These are phyloP conservation scores for Falco cherrug DNA, from an alignment of 2,797 vertebrate species.

Conservation along the genomic window DNA sequence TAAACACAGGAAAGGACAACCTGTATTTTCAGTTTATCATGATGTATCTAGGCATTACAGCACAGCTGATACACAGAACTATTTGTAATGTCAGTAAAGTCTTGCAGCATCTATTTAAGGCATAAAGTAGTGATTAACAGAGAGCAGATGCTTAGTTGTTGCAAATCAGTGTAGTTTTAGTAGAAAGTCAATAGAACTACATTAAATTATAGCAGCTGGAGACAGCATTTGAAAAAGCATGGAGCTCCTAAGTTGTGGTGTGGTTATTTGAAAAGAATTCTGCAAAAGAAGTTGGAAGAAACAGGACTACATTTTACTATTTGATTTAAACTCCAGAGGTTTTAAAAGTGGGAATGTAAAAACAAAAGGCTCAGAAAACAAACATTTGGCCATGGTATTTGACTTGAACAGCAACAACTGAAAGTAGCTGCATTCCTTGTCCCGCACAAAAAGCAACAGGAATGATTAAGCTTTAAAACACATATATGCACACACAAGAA, in stretches of 20 bases:
- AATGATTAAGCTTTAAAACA: constrained; percentile 43
- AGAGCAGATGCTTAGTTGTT: not conserved
- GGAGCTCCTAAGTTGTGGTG: not conserved
- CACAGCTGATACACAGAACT: not conserved
- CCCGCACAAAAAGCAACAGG: not conserved
- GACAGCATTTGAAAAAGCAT: not conserved
- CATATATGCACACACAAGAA: not conserved
- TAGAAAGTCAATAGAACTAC: not conserved
- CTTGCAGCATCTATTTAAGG: not conserved
- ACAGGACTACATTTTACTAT: not conserved
- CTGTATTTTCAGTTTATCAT: not conserved
- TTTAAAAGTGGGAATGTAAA: not conserved
- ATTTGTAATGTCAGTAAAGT: not conserved
- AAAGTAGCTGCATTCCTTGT: not conserved
- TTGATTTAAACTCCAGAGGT: not conserved
- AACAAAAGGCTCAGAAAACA: constrained; percentile 19
- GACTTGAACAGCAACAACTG: not conserved
- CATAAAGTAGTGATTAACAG: not conserved
- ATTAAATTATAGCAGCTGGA: not conserved
- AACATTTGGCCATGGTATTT: constrained; percentile 20
- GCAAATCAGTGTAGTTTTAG: not conserved
- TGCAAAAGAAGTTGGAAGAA: not conserved
- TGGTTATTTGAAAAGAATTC: not conserved
- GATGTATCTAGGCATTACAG: not conserved
- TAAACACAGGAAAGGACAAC: not conserved